Base-by-base conservation (phyloP, 2,113 vertebrate species). In the Ia io region DNA sequence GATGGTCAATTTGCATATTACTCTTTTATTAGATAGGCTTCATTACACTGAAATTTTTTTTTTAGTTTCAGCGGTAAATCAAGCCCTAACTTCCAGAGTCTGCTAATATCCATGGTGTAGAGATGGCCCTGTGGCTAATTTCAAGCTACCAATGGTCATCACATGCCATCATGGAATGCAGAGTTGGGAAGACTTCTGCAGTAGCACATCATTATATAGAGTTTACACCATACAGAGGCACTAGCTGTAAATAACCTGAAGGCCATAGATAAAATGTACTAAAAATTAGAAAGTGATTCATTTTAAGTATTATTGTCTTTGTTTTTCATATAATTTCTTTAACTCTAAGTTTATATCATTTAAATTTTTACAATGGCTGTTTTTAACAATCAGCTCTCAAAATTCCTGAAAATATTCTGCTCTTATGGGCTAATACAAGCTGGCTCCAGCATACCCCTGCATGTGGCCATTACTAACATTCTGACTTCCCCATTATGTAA, bases 241-340 rank as follows among this genome's bases (percentile, higher is more conserved):
- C 42, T 1, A 35, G n/a, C n/a, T 44, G 3, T 51, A 70, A 49
- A 84, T 28, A 47, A 92, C 71, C 25, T 78, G 25, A 80, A 73
- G 53, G 53, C 30, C 18, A 18, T 0, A 47, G 71, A 51, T 30
- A 40, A 83, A 93, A 70, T 37, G 11, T 17, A 32, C 42, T 49
- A 51, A 87, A 56, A 85, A 51, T 61, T 37, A 70, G 59, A 44
- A 56, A 70, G 5, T 77, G 30, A 67, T 69, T 10, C 22, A 53
- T 77, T 83, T 91, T 83, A 59, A 70, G 51, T 91, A 87, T 63
- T 53, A 69, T 51, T 44, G n/a, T 63, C 84, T 59, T 59, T 51
- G 40, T 23, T 79, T 74, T 74, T 42, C 8, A 30, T 77, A 44
- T 51, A 61, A 59, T 59, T 59, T 23, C 37, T 87, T 76, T 76